These are phyloP conservation scores for Drosophila bocki DNA, from an alignment of 1,140 invertebrate species.

Conservation along the genomic window DNA sequence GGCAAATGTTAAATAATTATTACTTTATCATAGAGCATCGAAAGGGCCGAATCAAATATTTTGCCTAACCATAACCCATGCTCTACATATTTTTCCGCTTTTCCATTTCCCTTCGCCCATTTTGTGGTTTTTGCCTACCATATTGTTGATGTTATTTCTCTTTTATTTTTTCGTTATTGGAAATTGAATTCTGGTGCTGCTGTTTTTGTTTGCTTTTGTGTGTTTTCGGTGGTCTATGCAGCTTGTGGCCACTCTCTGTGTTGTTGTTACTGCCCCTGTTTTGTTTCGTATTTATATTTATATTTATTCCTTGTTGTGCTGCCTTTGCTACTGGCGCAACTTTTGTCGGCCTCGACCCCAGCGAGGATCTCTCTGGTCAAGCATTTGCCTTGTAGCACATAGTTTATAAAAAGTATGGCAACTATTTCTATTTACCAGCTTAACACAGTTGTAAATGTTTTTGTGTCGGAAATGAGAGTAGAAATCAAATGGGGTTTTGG, in stretches of 20 bases:
- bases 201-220: slow-evolving; percentile 30
- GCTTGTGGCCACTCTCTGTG: slow-evolving; percentile 37
- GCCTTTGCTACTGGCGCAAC: too few relatives aligned
- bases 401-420: slow-evolving; percentile 58
- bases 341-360: slow-evolving; percentile 50
- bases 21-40: slow-evolving; percentile 23
- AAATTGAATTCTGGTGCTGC: slow-evolving; percentile 61
- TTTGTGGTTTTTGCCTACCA: slow-evolving; percentile 62
- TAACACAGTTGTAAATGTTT: slow-evolving; percentile 60
- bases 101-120: slow-evolving; percentile 23
- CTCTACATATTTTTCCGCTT: slow-evolving; percentile 1
- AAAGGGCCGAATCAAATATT: not conserved
- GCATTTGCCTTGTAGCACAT: slow-evolving; percentile 63
- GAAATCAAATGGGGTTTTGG: slow-evolving; percentile 20
- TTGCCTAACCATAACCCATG: not conserved
- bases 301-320: slow-evolving; percentile 41
- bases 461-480: slow-evolving; percentile 11
- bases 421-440: slow-evolving; percentile 71
- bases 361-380: slow-evolving; percentile 29
- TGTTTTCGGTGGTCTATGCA: slow-evolving; percentile 38
- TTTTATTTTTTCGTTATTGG: slow-evolving; percentile 65
- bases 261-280: slow-evolving; percentile 5
- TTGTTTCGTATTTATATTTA: slow-evolving; percentile 30
- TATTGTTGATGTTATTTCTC: slow-evolving; percentile 47
- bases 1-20: slow-evolving; percentile 1